Conservation (phyloP, 2,888 invertebrate species). For the Scaptomyza parva region DNA sequence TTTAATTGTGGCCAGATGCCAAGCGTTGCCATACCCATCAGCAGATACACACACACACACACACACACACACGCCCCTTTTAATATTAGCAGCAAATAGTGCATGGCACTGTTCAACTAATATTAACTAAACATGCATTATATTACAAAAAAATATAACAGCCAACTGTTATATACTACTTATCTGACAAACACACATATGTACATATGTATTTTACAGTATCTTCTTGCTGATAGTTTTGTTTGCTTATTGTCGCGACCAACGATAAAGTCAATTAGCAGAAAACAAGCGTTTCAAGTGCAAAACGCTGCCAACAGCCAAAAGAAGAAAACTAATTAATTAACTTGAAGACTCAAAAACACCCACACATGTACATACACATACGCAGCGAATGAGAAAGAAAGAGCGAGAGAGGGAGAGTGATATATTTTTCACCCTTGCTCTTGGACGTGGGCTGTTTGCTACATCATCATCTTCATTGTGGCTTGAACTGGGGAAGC, state of each 20-base stretch:
- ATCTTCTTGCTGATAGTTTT: constrained; percentile 67
- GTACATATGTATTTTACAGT: constrained; percentile 1
- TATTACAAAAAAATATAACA: neutral
- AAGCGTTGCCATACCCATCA: constrained; percentile 50
- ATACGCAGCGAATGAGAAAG: too few species aligned
- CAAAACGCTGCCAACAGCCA: constrained; percentile 45
- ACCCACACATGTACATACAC: constrained; percentile 1
- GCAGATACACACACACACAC: constrained; percentile 8
- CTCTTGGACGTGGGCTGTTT: constrained; percentile 2
- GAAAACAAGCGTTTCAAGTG: constrained; percentile 64
- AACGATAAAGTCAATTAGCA: constrained; percentile 76
- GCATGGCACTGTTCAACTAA: neutral
- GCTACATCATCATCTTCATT: constrained; percentile 26
- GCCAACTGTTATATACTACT: neutral
- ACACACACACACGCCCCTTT: constrained; percentile 6
- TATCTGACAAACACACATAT: neutral
- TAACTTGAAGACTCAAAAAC: constrained; percentile 41
- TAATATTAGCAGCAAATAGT: neutral
- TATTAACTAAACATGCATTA: neutral
- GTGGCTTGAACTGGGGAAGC: constrained; percentile 12
- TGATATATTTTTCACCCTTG: neutral
- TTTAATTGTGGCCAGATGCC: constrained; percentile 54
- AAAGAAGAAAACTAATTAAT: constrained; percentile 62
- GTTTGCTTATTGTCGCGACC: constrained; percentile 67
- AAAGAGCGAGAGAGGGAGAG: too few species aligned